Evolutionary conservation across 2,888 invertebrate genomes (phyloP), one percentile per base, ranked within the genome.

Genomic region (Psylliodes chrysocephalus): DNA sequence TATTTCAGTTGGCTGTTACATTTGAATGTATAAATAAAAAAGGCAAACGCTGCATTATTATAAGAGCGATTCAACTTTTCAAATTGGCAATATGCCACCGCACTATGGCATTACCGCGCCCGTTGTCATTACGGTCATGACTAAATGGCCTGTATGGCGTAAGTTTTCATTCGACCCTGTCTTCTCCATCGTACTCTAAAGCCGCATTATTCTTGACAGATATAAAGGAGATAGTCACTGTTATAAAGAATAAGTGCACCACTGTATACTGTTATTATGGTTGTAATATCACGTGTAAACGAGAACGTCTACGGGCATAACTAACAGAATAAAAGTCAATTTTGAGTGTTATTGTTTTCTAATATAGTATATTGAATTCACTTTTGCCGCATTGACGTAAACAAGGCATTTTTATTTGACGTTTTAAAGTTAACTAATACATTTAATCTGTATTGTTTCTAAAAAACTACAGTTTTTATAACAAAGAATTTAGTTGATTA

Each of bases 171-270:
- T 47, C 25, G 44, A 44, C 44, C 18, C 18, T 19, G 17, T 17
- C 44, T 15, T 18, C 47, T 47, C 25, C 47, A 7, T 47, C 19
- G 17, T 46, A 18, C 46, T 46, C 19, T 22, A 18, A 46, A 46
- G 46, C 47, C 19, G 25, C 14, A 47, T 47, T 22, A 47, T 47
- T 22, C 25, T n/a, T 47, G 47, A 47, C 47, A 47, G 47, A 12
- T 18, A 46, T 18, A 46, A 46, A 46, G 46, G 19, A 25, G 47
- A 47, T 25, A 22, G 14, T 47, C 22, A 47, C 47, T 47, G 25
- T 47, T 47, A 47, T 47, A 47, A 47, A 47, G 47, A 47, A 47
- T 47, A 47, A 47, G 47, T 47, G 25, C 18, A 17, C 7, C 7
- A 47, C 47, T 47, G 47, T 47, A 47, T 46, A 15, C 2, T 22